These are phyloP conservation scores for Hypena proboscidalis DNA, from an alignment of 2,888 invertebrate species.

Conservation along the genomic window DNA sequence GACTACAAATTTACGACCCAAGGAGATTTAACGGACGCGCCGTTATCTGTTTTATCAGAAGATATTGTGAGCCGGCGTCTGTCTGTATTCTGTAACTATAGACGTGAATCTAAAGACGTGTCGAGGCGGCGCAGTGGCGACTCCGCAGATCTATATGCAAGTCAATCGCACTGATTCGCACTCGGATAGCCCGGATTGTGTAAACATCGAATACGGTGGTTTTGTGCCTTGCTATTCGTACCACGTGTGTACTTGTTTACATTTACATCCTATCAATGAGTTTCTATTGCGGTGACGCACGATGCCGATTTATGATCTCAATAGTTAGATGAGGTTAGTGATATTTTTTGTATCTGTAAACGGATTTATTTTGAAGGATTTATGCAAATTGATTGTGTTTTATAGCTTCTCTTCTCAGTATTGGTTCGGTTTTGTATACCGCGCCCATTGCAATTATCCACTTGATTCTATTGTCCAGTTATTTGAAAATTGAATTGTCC, in stretches of 20 bases:
- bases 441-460: no score
- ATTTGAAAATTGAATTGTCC: no score
- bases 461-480: no score
- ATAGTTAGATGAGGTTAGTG: slow-evolving; percentile 62
- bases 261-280: slow-evolving; percentile 52
- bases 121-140: slow-evolving; percentile 39
- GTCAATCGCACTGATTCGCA: slow-evolving; percentile 45
- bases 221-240: no score
- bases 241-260: slow-evolving; percentile 49
- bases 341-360: slow-evolving; percentile 17
- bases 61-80: slow-evolving; percentile 66
- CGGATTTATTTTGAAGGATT: neutral
- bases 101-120: slow-evolving; percentile 59
- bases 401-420: no score
- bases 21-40: slow-evolving; percentile 74
- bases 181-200: slow-evolving; percentile 37
- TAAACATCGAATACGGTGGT: slow-evolving; percentile 43
- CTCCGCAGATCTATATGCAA: slow-evolving; percentile 45
- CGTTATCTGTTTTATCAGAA: slow-evolving; percentile 80
- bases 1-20: slow-evolving; percentile 80
- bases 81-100: no score
- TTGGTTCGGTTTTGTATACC: slow-evolving; percentile 48
- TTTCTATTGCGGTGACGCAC: slow-evolving; percentile 50
- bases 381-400: neutral
- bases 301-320: slow-evolving; percentile 38